phyloP scores from a whole-genome alignment of 1,140 invertebrate species.

The Parapsyche elsis region DNA sequence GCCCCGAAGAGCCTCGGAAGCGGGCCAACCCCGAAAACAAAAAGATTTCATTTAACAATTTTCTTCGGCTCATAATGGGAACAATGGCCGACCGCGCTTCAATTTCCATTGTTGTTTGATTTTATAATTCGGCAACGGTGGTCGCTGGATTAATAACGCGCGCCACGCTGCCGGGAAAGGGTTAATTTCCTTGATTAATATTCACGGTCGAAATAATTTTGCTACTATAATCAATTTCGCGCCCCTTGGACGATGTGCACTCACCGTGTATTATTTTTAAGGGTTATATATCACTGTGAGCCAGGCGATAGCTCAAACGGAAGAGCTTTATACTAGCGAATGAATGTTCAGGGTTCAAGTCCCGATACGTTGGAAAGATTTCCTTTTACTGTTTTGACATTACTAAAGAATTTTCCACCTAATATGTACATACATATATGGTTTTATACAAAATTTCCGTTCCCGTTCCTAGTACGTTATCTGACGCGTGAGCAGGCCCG shows the following conservation, averaged over 20 bases:
- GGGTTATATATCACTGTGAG: neutral
- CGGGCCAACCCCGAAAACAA: conserved; percentile 45
- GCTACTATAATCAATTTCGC: conserved; percentile 23
- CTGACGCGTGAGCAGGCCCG: too few relatives aligned
- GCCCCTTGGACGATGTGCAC: neutral
- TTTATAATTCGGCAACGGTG: conserved; percentile 35
- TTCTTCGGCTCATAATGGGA: conserved; percentile 52
- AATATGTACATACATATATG: too few relatives aligned
- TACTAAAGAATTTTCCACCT: neutral
- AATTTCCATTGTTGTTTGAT: conserved; percentile 48
- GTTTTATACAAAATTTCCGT: too few relatives aligned
- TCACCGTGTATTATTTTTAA: neutral
- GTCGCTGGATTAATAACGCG: conserved; percentile 29
- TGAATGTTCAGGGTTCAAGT: neutral
- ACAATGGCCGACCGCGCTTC: conserved; percentile 46
- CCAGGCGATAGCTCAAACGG: neutral
- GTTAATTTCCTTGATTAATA: conserved; percentile 42
- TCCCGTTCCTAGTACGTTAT: too few relatives aligned
- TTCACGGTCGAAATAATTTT: conserved; percentile 22
- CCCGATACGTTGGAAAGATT: neutral
- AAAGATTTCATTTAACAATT: conserved; percentile 55
- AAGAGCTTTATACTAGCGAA: neutral
- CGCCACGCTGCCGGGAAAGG: neutral
- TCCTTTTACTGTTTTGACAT: neutral
- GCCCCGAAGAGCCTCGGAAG: conserved; percentile 24